Conservation (phyloP, 2,888 invertebrate genomes). For the Leptarthrus brevirostris region DNA sequence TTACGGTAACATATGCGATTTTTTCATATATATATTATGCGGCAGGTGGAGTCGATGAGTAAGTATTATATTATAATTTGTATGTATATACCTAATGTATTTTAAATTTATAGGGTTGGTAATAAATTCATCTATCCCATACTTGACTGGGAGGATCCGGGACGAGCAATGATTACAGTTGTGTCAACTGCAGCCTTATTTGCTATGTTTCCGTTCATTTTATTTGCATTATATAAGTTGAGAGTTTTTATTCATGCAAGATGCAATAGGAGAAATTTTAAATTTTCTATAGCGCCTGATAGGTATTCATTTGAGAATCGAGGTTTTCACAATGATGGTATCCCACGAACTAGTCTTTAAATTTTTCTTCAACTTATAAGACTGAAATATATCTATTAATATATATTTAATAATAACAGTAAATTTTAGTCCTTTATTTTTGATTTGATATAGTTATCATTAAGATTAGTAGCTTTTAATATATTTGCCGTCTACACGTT, state of each 20-base stretch:
- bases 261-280: not conserved
- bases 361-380: not conserved
- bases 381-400: not conserved
- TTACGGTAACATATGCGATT: slow-evolving; percentile 70
- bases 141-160: slow-evolving; percentile 79
- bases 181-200: slow-evolving; percentile 62
- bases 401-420: not conserved
- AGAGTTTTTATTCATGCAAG: slow-evolving; percentile 59
- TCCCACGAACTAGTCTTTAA: slow-evolving; percentile 32
- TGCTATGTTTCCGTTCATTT: slow-evolving; percentile 59
- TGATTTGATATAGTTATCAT: too few species aligned
- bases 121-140: slow-evolving; percentile 78
- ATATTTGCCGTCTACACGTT: too few species aligned
- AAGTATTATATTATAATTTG: slow-evolving; percentile 56
- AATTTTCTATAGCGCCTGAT: not conserved
- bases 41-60: slow-evolving; percentile 73
- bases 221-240: slow-evolving; percentile 61
- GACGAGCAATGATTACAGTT: slow-evolving; percentile 63
- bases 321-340: slow-evolving; percentile 9
- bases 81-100: not conserved
- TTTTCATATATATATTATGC: slow-evolving; percentile 73
- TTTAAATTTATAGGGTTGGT: slow-evolving; percentile 68
- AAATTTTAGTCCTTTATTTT: not conserved
- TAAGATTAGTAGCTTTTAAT: too few species aligned
- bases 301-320: slow-evolving; percentile 6